Conservation (phyloP, 1,140 invertebrate genomes). For the Lamellibrachia luymesi region DNA sequence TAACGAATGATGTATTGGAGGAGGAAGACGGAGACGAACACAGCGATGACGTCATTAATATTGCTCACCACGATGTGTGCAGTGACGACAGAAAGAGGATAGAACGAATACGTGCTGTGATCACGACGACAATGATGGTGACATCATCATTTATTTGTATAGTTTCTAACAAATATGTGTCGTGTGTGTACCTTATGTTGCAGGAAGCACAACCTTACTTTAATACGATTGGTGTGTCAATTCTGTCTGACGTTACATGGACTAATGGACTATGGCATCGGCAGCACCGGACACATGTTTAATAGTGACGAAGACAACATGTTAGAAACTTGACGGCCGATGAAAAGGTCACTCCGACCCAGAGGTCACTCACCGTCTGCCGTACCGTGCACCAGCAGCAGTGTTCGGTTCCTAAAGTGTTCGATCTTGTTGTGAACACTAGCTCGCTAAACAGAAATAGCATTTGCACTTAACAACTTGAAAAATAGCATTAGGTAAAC, state of each 20-base stretch:
- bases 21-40: too few relatives aligned
- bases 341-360: background rate
- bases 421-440: constrained; percentile 19
- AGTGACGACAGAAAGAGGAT: too few relatives aligned
- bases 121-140: background rate
- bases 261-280: too few relatives aligned
- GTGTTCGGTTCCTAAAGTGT: constrained; percentile 18
- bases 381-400: constrained; percentile 19
- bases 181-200: background rate
- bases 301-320: too few relatives aligned
- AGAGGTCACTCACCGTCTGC: constrained; percentile 13
- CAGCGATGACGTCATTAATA: background rate
- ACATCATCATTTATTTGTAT: background rate
- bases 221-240: too few relatives aligned
- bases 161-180: background rate
- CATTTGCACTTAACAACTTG: background rate
- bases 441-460: constrained; percentile 13
- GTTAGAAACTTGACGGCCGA: background rate
- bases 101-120: background rate
- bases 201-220: too few relatives aligned
- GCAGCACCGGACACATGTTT: too few relatives aligned
- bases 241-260: too few relatives aligned
- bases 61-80: too few relatives aligned
- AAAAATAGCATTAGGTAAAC: background rate
- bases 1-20: too few relatives aligned